These are phyloP conservation scores for Dolichopus griseipennis DNA, from an alignment of 2,888 invertebrate genomes.

Conservation along the genomic window DNA sequence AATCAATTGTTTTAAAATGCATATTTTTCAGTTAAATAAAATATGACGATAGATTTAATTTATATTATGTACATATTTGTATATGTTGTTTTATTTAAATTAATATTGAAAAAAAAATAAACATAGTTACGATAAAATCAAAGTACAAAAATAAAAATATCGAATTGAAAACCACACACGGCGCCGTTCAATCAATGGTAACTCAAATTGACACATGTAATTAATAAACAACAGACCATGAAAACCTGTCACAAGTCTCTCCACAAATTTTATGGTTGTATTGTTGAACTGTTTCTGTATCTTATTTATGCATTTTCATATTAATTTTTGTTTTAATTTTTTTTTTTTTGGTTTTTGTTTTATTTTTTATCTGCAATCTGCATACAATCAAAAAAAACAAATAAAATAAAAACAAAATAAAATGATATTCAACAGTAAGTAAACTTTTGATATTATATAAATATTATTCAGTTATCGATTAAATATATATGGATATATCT, in stretches of 20 bases:
- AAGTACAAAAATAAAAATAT: neutral
- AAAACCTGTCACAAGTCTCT: conserved; percentile 6
- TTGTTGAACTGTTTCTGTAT: neutral
- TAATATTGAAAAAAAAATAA: neutral
- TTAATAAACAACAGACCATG: conserved; percentile 9
- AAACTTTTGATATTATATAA: neutral
- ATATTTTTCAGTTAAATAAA: too few species aligned
- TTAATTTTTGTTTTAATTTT: neutral
- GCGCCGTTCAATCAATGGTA: conserved; percentile 11
- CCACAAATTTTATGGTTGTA: conserved; percentile 1
- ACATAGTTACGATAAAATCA: conserved; percentile 1
- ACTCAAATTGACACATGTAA: conserved; percentile 11
- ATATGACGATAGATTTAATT: too few species aligned
- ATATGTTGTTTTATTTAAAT: too few species aligned
- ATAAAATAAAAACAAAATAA: neutral
- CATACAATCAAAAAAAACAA: neutral
- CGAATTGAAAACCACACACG: conserved; percentile 9
- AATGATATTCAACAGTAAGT: neutral
- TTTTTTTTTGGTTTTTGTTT: neutral
- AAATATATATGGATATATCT: neutral
- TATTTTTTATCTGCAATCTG: neutral
- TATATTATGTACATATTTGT: too few species aligned
- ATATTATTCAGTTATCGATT: neutral
- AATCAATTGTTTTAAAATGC: too few species aligned
- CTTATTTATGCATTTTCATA: neutral